These are phyloP conservation scores for Hippocampus zosterae DNA, from an alignment of 2,113 vertebrate genomes.

Conservation along the genomic window DNA sequence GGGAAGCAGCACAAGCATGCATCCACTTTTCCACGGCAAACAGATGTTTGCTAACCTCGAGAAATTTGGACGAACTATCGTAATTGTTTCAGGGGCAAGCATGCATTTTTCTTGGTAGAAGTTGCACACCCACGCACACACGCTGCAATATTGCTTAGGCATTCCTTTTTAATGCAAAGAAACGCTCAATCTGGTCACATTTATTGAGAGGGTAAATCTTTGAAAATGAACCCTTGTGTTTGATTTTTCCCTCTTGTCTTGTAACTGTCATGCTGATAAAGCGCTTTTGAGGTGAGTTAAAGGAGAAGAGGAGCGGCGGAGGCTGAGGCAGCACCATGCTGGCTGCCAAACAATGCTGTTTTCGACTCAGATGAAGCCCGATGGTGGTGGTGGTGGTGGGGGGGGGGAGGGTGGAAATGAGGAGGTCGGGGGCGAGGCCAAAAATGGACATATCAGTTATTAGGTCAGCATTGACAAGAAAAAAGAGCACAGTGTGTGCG, in stretches of 20 bases:
- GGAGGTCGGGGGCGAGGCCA: conserved; percentile 15
- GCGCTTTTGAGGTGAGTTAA: conserved; percentile 58
- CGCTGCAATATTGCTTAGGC: not conserved
- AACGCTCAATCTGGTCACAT: not conserved
- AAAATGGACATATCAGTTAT: conserved; percentile 71
- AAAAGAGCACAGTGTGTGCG: conserved; percentile 19
- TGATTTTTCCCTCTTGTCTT: conserved; percentile 58
- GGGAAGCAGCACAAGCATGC: conserved; percentile 13
- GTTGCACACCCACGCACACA: conserved; percentile 35
- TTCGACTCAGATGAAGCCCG: conserved; percentile 65
- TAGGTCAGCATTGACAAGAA: conserved; percentile 52
- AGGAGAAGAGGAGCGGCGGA: conserved; percentile 50
- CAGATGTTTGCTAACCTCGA: conserved; percentile 1
- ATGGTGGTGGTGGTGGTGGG: conserved; percentile 45
- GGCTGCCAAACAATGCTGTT: conserved; percentile 72
- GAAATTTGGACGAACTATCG: not conserved
- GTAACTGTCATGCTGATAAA: conserved; percentile 65
- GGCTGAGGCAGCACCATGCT: conserved; percentile 70
- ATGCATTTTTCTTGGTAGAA: conserved; percentile 10
- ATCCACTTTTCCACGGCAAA: conserved; percentile 1
- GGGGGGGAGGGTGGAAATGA: not conserved
- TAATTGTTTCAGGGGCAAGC: not conserved
- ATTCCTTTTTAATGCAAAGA: conserved; percentile 12
- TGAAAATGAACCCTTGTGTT: conserved; percentile 53
- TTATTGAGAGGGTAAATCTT: conserved; percentile 55